These are phyloP conservation scores for Anolis apletophallus DNA, from an alignment of 2,797 vertebrate genomes.

Conservation along the genomic window DNA sequence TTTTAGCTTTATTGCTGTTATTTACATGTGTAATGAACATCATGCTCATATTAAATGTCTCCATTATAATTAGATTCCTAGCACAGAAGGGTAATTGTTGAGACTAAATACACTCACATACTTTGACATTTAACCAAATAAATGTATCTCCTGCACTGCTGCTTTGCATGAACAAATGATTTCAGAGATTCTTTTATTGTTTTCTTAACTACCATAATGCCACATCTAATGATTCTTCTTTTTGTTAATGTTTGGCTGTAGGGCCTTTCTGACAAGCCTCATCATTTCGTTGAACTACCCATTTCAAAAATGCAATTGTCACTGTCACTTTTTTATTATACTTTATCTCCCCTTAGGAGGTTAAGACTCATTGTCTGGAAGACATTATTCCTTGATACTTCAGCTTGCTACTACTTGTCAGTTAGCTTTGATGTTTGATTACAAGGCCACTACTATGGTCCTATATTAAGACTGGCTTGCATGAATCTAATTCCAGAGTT, in stretches of 20 bases:
- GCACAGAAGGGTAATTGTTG: conserved; percentile 27
- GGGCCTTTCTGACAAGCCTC: conserved; percentile 32
- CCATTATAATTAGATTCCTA: conserved; percentile 32
- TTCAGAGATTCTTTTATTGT: conserved; percentile 33
- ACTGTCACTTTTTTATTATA: conserved; percentile 27
- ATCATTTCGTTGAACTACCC: conserved; percentile 35
- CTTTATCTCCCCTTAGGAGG: conserved; percentile 11
- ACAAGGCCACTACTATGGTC: neutral
- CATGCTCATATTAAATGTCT: conserved; percentile 28
- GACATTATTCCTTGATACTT: conserved; percentile 30
- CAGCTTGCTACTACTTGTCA: conserved; percentile 20
- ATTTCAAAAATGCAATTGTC: conserved; percentile 28
- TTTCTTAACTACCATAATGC: conserved; percentile 43
- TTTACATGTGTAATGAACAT: conserved; percentile 32
- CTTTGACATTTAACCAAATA: conserved; percentile 33
- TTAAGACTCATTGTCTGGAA: conserved; percentile 12
- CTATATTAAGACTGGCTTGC: neutral
- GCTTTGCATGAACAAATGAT: conserved; percentile 31
- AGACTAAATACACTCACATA: conserved; percentile 21
- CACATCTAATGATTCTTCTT: conserved; percentile 33
- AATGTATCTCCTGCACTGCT: conserved; percentile 26
- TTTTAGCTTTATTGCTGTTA: conserved; percentile 23
- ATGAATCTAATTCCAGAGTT: neutral
- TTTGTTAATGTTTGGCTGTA: conserved; percentile 22
- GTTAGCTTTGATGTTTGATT: conserved; percentile 31